These are phyloP conservation scores for Urophycis tenuis DNA, from an alignment of 2,797 vertebrate species.

Conservation along the genomic window DNA sequence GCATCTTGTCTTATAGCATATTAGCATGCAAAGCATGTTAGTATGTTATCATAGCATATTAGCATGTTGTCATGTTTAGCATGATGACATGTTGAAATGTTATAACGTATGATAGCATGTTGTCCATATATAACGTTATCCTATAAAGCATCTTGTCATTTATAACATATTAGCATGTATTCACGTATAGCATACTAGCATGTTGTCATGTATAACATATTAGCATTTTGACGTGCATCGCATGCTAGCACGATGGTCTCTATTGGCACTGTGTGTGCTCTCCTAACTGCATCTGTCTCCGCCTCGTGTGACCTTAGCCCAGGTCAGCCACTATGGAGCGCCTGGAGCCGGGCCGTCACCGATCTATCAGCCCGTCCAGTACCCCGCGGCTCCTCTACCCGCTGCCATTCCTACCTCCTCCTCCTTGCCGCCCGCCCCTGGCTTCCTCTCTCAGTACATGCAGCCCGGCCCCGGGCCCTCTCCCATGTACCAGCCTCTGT, in stretches of 20 bases:
- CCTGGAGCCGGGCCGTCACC: slow-evolving; percentile 78
- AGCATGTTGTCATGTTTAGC: too few relatives aligned
- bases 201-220: neutral
- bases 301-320: slow-evolving; percentile 70
- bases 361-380: slow-evolving; percentile 82
- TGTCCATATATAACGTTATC: too few relatives aligned
- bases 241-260: neutral
- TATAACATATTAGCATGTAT: neutral
- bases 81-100: neutral
- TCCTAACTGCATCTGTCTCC: slow-evolving; percentile 55
- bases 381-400: slow-evolving; percentile 63
- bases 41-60: too few relatives aligned
- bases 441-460: slow-evolving; percentile 71
- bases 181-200: neutral
- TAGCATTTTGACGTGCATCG: neutral
- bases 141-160: neutral
- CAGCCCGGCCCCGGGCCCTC: slow-evolving; percentile 61
- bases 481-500: slow-evolving; percentile 65
- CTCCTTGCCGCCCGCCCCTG: slow-evolving; percentile 64
- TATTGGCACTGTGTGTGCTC: neutral
- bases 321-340: slow-evolving; percentile 75
- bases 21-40: neutral
- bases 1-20: neutral
- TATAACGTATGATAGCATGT: neutral
- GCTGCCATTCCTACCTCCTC: slow-evolving; percentile 64